Evolutionary conservation across 2,113 vertebrate genomes (phyloP).

Genomic region (Bos javanicus): DNA sequence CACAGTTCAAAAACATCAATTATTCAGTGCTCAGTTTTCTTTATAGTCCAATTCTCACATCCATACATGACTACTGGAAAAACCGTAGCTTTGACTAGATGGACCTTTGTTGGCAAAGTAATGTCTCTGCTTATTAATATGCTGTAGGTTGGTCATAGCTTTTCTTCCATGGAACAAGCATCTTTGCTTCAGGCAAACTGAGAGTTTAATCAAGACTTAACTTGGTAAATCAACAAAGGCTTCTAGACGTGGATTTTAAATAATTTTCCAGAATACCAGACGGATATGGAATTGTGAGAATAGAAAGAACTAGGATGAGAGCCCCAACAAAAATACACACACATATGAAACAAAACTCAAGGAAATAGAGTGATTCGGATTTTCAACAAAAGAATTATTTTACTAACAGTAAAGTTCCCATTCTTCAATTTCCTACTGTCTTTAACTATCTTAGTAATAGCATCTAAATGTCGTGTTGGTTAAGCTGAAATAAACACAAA

Average conservation of each 20-base stretch:
- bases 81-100: neutral
- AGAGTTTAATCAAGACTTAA: neutral
- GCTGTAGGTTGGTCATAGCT: neutral
- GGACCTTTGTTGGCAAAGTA: neutral
- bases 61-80: neutral
- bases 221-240: neutral
- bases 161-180: neutral
- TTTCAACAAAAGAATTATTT: constrained; percentile 19
- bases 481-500: constrained; percentile 32
- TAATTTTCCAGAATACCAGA: neutral
- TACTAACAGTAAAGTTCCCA: neutral
- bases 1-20: neutral
- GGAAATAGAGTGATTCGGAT: neutral
- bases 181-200: neutral
- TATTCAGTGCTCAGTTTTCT: neutral
- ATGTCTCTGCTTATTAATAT: neutral
- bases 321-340: neutral
- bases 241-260: constrained; percentile 15
- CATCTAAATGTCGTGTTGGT: neutral
- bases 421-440: neutral
- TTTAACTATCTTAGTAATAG: neutral
- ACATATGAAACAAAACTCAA: neutral
- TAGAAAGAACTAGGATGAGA: neutral
- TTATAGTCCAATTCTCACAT: neutral
- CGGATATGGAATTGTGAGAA: neutral